Conservation (phyloP, 2,797 vertebrate species). For the Neosalanx taihuensis region DNA sequence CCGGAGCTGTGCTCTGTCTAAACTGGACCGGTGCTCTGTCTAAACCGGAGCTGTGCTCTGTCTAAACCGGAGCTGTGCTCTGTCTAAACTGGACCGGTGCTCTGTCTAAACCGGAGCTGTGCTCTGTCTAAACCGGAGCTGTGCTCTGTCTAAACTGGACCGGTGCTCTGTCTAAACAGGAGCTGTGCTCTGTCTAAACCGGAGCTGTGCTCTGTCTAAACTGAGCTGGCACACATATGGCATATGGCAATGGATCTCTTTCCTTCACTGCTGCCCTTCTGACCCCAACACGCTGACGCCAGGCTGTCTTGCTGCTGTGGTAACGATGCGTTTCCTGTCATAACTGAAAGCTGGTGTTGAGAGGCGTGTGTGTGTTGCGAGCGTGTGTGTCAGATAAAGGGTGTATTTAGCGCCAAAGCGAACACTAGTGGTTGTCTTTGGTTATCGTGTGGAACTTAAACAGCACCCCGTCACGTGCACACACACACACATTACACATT, state of each 20-base stretch:
- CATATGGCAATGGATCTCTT: slow-evolving; percentile 54
- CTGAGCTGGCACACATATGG: slow-evolving; percentile 51
- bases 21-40: too few species aligned
- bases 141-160: too few species aligned
- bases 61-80: too few species aligned
- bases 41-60: too few species aligned
- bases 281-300: slow-evolving; percentile 68
- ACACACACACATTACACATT: slow-evolving; percentile 8
- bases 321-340: slow-evolving; percentile 69
- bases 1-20: too few species aligned
- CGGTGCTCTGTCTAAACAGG: too few species aligned
- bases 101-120: too few species aligned
- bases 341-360: slow-evolving; percentile 54
- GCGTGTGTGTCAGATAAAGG: background rate
- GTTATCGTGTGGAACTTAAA: slow-evolving; percentile 66
- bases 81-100: too few species aligned
- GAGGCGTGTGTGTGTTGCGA: slow-evolving; percentile 44
- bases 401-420: slow-evolving; percentile 34
- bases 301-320: slow-evolving; percentile 73
- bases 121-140: too few species aligned
- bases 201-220: too few species aligned
- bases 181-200: too few species aligned
- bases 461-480: slow-evolving; percentile 36
- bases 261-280: slow-evolving; percentile 43
- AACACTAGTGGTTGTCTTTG: slow-evolving; percentile 65